Percentiles rank a stretch among this genome's conserved stretches.
phyloP scores from a whole-genome alignment of 2,797 vertebrate genomes.

The Falco berigora region DNA sequence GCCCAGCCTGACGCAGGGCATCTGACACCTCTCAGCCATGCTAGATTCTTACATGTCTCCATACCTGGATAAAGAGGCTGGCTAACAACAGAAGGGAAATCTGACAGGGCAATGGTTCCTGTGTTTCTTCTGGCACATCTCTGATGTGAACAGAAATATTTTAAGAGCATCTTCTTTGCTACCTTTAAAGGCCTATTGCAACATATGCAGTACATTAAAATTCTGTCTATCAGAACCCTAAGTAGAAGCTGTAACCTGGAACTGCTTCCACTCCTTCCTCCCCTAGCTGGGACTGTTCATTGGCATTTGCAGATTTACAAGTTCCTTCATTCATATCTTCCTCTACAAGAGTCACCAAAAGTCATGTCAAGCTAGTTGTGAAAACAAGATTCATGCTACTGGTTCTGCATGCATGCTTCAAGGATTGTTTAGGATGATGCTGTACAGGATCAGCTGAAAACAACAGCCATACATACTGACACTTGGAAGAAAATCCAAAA shows the following conservation, averaged over 20 bases:
- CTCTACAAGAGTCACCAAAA: background rate
- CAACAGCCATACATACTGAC: background rate
- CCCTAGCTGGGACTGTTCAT: background rate
- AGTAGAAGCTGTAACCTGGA: background rate
- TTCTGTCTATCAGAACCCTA: rapidly evolving
- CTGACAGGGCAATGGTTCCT: background rate
- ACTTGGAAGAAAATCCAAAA: background rate
- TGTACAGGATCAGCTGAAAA: background rate
- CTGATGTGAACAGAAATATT: background rate
- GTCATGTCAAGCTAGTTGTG: background rate
- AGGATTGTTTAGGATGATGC: background rate
- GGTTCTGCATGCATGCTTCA: background rate
- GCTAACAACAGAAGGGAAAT: background rate
- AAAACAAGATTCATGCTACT: background rate
- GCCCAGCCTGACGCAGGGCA: background rate
- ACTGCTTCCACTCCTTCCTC: background rate
- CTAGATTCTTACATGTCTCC: background rate
- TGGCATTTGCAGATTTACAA: background rate
- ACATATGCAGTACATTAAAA: background rate
- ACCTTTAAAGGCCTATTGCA: background rate
- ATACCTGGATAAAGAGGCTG: background rate
- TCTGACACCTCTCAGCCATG: background rate
- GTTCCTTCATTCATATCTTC: background rate
- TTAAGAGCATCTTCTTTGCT: background rate
- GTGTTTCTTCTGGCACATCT: background rate